phyloP scores from a whole-genome alignment of 2,113 vertebrate species.

The Eulemur rufifrons region DNA sequence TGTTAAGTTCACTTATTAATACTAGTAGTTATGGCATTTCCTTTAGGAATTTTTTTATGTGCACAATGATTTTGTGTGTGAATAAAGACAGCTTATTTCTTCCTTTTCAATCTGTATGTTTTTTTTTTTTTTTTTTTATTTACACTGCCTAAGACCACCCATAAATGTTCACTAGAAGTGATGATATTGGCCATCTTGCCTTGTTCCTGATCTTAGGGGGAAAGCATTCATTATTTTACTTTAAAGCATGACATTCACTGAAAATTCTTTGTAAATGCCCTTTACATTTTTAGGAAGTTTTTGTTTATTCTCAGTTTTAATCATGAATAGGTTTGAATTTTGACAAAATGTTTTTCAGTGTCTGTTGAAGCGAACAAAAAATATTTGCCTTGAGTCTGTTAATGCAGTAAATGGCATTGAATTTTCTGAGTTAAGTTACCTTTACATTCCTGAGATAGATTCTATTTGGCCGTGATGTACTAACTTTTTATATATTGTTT shows the following conservation, averaged over 20 bases:
- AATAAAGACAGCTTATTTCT: not conserved
- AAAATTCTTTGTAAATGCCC: not conserved
- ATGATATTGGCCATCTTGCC: not conserved
- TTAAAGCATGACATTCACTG: not conserved
- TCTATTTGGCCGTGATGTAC: not conserved
- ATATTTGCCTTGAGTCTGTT: not conserved
- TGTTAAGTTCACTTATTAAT: not conserved
- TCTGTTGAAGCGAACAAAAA: not conserved
- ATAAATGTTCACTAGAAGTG: not conserved
- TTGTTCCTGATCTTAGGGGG: not conserved
- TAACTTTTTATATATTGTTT: not conserved
- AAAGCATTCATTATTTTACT: constrained; percentile 19
- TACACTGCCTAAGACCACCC: not conserved
- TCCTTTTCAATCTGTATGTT: not conserved
- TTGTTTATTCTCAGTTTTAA: not conserved
- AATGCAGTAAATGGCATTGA: not conserved
- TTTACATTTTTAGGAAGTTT: not conserved
- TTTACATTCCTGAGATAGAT: not conserved
- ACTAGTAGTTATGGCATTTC: not conserved
- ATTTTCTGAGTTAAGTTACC: not conserved
- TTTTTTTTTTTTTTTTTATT: not conserved
- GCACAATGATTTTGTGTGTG: not conserved
- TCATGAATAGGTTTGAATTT: not conserved
- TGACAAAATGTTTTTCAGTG: not conserved
- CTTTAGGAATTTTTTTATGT: not conserved